Evolutionary conservation across 2,888 invertebrate species (phyloP), one percentile per base, ranked within the genome.

Genomic region (Campoplex nolae): DNA sequence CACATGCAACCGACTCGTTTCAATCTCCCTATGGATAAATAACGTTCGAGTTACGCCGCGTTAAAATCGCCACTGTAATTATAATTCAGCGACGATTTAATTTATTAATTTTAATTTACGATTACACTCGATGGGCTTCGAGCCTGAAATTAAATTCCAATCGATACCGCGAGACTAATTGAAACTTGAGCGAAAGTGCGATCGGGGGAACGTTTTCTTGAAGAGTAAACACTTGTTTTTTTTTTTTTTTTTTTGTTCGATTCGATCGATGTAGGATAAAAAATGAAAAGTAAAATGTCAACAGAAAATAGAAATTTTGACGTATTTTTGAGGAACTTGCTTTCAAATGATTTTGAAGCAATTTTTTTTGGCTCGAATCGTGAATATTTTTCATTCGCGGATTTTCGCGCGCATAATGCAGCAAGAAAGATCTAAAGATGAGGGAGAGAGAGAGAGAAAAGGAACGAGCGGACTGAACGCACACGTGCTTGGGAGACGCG

Each of bases 401-500:
- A 23, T 42, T 56, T 42, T 23, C 4, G 74, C 58, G 58, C 38
- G 35, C 23, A 38, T 58, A 58, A 32, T 16, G 16, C 28, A 9
- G 35, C 8, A 3, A 2, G 35, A n/a, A 45, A 48, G 77, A 67
- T 62, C 28, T 28, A n/a, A 58, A 48, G 54, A 48, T n/a, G 23
- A 23, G 23, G 0, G 23, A 23, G 23, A 23, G 23, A 23, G 23
- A n/a, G 11, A 45, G 58, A 71, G 58, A 42, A 13, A 32, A 70
- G 28, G 11, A 58, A 16, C 42, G 56, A 45, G 56, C 13, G 67
- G 67, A 62, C 51, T 71, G 48, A 45, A 13, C 58, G 11, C 70
- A 85, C 85, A 76, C 86, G 86, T 86, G 79, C 71, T 80, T 18
- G 62, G 35, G 48, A 51, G 73, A 48, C 76, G 75, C 79, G 83